A percentile compares a stretch with the other conserved stretches of the same genome.
These are phyloP conservation scores for Saccopteryx bilineata DNA, from an alignment of 2,113 vertebrate species.

Conservation along the genomic window DNA sequence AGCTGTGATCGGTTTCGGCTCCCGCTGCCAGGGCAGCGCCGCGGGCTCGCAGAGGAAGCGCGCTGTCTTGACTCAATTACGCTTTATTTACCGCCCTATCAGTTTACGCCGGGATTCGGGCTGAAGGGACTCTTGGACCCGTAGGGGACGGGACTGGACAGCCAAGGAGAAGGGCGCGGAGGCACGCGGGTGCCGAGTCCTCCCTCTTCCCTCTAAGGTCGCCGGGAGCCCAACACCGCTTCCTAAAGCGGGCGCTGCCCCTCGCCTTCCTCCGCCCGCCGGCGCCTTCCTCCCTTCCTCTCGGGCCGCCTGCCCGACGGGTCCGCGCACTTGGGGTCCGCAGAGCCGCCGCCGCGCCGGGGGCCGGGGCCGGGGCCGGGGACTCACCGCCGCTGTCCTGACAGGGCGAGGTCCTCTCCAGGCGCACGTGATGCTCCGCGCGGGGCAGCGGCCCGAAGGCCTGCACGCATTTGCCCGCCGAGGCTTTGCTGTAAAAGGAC, in stretches of 20 bases:
- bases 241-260: rapidly evolving
- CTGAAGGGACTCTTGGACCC: rapidly evolving
- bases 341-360: rapidly evolving
- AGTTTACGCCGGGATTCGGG: background rate
- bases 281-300: background rate
- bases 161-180: background rate
- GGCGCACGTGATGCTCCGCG: conserved; percentile 91
- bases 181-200: rapidly evolving
- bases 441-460: conserved; percentile 93
- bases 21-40: background rate
- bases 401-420: conserved; percentile 94
- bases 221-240: rapidly evolving
- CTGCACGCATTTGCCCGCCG: conserved; percentile 93
- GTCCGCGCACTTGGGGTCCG: background rate
- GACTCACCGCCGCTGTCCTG: conserved; percentile 93
- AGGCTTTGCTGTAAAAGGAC: conserved; percentile 95
- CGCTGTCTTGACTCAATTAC: background rate
- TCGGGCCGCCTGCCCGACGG: rapidly evolving
- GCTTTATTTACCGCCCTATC: background rate
- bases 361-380: rapidly evolving
- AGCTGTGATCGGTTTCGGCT: conserved; percentile 45
- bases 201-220: background rate
- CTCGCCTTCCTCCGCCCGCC: background rate
- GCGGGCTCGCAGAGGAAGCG: background rate
- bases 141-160: rapidly evolving